Base-by-base conservation (phyloP, 1,140 invertebrate species). In the Drosophila sechellia region DNA sequence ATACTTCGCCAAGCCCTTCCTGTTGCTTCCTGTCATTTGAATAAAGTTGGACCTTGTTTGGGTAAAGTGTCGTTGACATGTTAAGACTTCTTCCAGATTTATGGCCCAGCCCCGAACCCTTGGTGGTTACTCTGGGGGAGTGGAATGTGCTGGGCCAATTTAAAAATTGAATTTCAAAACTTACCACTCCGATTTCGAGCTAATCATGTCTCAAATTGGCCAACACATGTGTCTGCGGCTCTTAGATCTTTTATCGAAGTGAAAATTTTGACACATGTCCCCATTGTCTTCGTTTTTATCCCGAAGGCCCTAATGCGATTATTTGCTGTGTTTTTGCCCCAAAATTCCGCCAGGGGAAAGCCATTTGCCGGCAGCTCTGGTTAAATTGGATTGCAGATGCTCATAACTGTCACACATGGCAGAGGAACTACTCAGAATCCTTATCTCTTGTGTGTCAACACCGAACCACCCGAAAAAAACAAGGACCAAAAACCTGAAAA, bases 321-420 rank as follows among this genome's bases (percentile, higher is more conserved):
- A 89, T 87, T 69, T 79, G 59, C 70, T 83, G 45, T 68, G 43
- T 71, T 84, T 78, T 59, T 58, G 46, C 35, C 54, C 79, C 56
- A 59, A 83, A 83, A 75, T 73, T 71, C 57, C 49, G 39, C 4
- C 46, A 48, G 34, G 49, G 59, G 48, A 22, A 27, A 34, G 25
- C 58, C 35, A 50, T 69, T 65, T 69, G 66, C 61, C 66, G 49
- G 57, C 50, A 81, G 68, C 56, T 73, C 74, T 81, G 79, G 83
- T 79, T 83, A 86, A 86, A 86, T 86, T 86, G 83, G 61, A 79
- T 86, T 75, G 60, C 56, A 65, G 79, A 63, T 87, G 61, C 84
- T 83, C 83, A 86, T 86, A 86, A 87, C 75, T 79, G 84, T 86
- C 84, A 76, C 81, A 84, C 76, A 84, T 86, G 81, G 42, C 61